A percentile compares a stretch with the other conserved stretches of the same genome.
Conservation (phyloP, 2,113 vertebrate species). For the Opisthocomus hoazin region DNA sequence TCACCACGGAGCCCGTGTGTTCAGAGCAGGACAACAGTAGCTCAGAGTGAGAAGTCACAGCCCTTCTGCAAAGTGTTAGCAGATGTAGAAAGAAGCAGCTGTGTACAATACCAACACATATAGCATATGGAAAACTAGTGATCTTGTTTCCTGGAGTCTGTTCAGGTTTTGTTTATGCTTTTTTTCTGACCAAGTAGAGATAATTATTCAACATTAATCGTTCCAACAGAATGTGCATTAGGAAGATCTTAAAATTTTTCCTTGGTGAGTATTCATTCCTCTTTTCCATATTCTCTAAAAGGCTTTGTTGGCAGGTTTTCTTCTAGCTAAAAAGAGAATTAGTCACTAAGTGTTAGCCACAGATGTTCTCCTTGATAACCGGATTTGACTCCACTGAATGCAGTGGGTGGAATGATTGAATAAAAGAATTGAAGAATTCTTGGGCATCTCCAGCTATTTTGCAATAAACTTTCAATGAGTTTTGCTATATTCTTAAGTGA, state of each 20-base stretch:
- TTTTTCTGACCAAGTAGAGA: background rate
- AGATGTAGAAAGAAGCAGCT: background rate
- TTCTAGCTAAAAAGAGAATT: background rate
- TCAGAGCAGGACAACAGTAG: background rate
- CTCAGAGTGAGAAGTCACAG: background rate
- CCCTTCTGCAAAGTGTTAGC: background rate
- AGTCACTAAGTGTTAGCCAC: background rate
- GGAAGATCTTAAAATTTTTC: background rate
- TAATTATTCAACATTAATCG: background rate
- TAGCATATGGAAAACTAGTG: background rate
- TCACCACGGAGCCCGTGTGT: background rate
- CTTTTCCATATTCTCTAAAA: background rate
- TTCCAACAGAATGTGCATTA: background rate
- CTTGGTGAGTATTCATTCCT: background rate
- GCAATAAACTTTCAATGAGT: background rate
- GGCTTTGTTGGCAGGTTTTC: background rate
- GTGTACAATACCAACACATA: background rate
- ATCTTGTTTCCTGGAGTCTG: slow-evolving; percentile 7
- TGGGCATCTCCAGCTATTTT: background rate
- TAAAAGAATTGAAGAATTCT: background rate
- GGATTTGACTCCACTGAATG: background rate
- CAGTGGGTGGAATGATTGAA: background rate
- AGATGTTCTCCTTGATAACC: background rate
- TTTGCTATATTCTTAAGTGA: background rate
- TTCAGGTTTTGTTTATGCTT: background rate